These are phyloP conservation scores for Neomorphus geoffroyi DNA, from an alignment of 2,797 vertebrate species.

Conservation along the genomic window DNA sequence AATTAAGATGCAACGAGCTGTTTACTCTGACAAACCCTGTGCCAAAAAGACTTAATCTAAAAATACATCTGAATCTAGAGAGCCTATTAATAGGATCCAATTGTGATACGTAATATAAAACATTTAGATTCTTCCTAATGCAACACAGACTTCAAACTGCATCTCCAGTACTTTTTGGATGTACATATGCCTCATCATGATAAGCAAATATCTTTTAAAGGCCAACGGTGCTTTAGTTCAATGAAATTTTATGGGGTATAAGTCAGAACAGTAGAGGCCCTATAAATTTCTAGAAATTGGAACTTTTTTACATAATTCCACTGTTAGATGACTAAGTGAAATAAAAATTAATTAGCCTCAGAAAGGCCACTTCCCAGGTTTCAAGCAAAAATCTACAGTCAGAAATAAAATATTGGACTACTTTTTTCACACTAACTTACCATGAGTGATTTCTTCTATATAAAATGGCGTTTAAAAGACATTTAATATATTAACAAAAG, in stretches of 20 bases:
- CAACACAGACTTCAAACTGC: not conserved
- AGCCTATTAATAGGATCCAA: constrained; percentile 55
- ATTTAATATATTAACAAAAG: not conserved
- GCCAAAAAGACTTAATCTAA: constrained; percentile 48
- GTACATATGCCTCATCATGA: not conserved
- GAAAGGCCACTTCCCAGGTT: not conserved
- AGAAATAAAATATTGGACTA: constrained; percentile 1
- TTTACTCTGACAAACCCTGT: constrained; percentile 1
- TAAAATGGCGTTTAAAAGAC: not conserved
- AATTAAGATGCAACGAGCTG: constrained; percentile 49
- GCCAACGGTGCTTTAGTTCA: not conserved
- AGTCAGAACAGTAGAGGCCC: not conserved
- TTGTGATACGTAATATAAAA: constrained; percentile 55
- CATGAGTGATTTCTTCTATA: not conserved
- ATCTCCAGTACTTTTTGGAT: not conserved
- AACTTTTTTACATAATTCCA: not conserved
- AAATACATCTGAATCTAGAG: constrained; percentile 36
- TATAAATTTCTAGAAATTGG: not conserved
- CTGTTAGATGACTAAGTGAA: not conserved
- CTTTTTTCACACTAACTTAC: not conserved
- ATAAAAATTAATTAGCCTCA: constrained; percentile 6
- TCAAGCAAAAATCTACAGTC: not conserved
- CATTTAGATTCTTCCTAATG: constrained; percentile 45
- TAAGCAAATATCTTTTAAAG: constrained; percentile 29
- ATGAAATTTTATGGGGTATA: not conserved